Evolutionary conservation across 2,113 vertebrate species (phyloP), one percentile per base, ranked within the genome.

Genomic region (Spheniscus mendiculus): DNA sequence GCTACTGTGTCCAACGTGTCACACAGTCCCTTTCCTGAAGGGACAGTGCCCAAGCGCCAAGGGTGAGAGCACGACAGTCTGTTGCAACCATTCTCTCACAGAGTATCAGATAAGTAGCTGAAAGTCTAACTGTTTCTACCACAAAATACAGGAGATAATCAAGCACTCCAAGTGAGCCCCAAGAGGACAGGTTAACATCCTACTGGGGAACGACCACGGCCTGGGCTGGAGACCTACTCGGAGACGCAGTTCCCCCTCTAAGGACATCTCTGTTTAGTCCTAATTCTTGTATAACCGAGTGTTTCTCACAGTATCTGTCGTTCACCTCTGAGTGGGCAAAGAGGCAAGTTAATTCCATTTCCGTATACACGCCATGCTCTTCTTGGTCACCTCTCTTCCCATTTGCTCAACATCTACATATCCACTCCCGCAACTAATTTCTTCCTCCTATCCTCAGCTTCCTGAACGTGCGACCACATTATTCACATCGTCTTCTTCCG

Each of bases 1-100:
- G 5, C 42, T 70, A 11, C 49, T 3, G 6, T 6, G 11, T 13
- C 42, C 44, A 36, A 23, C 1, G 0, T 2, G 32, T 9, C 6
- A 16, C 66, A 44, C 25, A 6, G 12, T 11, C 50, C 52, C 36
- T n/a, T 2, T 53, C 32, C 55, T 25, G 17, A 34, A 47, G n/a
- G 45, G 45, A 78, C n/a, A n/a, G 21, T 8, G 27, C 44, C 25
- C 61, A 44, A 14, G 27, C 38, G 14, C 34, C 6, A 12, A 42
- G 53, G 55, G 34, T 2, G 18, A 59, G 20, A 83, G 52, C 38
- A 4, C 2, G 3, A 29, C 59, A 49, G 21, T 5, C 36, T 45
- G 34, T 12, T 26, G 6, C 18, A 58, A 15, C 15, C 58, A 0
- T 26, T 80, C 16, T 40, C 49, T 78, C 80, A 50, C 27, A 15